phyloP scores from a whole-genome alignment of 2,888 invertebrate species.

The Diachrysia chrysitis region DNA sequence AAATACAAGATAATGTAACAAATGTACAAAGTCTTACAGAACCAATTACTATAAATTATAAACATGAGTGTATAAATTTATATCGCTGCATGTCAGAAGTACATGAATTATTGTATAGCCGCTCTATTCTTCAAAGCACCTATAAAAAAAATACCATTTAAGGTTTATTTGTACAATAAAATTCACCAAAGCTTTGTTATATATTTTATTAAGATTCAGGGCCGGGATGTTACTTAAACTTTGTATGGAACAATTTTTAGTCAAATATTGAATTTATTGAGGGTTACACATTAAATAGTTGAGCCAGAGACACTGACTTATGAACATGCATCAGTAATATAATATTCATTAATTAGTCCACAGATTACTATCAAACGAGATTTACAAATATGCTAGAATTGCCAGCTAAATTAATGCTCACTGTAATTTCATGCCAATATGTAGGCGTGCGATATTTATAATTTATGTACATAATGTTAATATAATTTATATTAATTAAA shows the following conservation, averaged over 20 bases:
- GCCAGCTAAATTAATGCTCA: slow-evolving; percentile 42
- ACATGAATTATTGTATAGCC: too few species aligned
- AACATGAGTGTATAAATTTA: too few species aligned
- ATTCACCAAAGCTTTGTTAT: too few species aligned
- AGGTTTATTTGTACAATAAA: too few species aligned
- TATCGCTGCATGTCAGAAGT: too few species aligned
- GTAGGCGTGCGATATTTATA: slow-evolving; percentile 55
- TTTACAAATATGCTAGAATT: slow-evolving; percentile 26
- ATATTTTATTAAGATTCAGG: too few species aligned
- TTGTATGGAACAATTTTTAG: not conserved
- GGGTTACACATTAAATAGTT: not conserved
- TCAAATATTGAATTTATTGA: not conserved
- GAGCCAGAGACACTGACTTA: not conserved
- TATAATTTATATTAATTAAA: slow-evolving; percentile 48
- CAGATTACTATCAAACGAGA: slow-evolving; percentile 39
- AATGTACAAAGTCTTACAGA: too few species aligned
- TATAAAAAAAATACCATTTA: too few species aligned
- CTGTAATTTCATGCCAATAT: slow-evolving; percentile 52
- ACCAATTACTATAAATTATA: too few species aligned
- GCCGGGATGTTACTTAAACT: too few species aligned
- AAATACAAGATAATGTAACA: too few species aligned
- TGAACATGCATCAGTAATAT: slow-evolving; percentile 5
- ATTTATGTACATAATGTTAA: slow-evolving; percentile 19
- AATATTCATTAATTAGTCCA: slow-evolving; percentile 25
- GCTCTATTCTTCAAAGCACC: too few species aligned